Evolutionary conservation across 2,888 invertebrate species (phyloP).

Genomic region (Acanthosepion esculentum): DNA sequence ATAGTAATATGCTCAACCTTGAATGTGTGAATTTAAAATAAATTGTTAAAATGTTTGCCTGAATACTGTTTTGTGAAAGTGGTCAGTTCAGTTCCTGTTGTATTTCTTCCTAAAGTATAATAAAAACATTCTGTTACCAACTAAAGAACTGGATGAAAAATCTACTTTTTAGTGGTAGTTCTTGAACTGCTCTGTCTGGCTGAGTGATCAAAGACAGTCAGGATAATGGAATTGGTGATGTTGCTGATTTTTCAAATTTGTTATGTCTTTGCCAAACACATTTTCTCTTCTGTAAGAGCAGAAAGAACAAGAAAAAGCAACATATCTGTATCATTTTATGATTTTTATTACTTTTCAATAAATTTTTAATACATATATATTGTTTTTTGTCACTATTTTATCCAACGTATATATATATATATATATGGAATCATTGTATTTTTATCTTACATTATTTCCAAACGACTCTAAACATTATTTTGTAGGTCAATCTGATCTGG

Average conservation of each 20-base stretch:
- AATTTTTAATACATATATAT: background rate
- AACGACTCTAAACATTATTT: no score
- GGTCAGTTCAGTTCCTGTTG: background rate
- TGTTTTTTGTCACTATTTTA: background rate
- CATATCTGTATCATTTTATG: slow-evolving; percentile 33
- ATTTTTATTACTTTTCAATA: slow-evolving; percentile 33
- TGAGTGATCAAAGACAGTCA: background rate
- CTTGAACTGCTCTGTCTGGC: background rate
- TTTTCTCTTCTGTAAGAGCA: background rate
- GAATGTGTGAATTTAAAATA: background rate
- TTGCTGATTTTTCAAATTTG: background rate
- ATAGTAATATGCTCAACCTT: background rate
- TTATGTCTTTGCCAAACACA: background rate
- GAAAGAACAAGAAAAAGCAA: background rate
- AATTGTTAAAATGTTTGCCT: slow-evolving; percentile 33
- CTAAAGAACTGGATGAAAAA: background rate
- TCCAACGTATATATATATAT: no score
- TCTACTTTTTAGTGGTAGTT: background rate
- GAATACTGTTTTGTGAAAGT: slow-evolving; percentile 14
- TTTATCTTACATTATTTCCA: no score
- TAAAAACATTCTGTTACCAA: background rate
- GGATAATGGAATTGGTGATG: background rate
- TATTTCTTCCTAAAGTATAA: background rate
- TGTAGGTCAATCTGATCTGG: no score
- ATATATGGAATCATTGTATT: no score